These are phyloP conservation scores for Phyllopteryx taeniolatus DNA, from an alignment of 2,113 vertebrate genomes.

Conservation along the genomic window DNA sequence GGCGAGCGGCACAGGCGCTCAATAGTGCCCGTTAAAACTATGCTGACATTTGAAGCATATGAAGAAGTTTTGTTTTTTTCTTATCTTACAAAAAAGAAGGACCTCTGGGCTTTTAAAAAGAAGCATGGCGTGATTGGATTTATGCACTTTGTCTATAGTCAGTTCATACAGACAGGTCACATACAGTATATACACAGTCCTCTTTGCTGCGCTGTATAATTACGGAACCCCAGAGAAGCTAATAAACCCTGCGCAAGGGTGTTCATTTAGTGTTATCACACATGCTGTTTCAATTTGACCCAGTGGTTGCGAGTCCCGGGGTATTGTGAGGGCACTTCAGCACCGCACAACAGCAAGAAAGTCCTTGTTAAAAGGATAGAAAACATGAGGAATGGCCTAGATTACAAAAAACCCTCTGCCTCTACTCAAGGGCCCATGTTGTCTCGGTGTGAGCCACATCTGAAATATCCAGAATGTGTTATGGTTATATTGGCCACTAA, in stretches of 20 bases:
- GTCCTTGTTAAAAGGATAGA: conserved; percentile 25
- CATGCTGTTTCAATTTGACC: conserved; percentile 30
- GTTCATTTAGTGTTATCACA: conserved; percentile 12
- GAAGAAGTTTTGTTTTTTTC: not conserved
- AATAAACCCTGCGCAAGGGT: conserved; percentile 10
- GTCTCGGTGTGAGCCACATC: not conserved
- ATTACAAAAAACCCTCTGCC: not conserved
- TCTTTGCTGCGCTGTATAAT: conserved; percentile 13
- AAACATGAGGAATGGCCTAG: conserved; percentile 21
- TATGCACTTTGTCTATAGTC: not conserved
- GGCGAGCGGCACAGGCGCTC: conserved; percentile 1
- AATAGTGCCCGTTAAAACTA: conserved; percentile 21
- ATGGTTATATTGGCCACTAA: not conserved
- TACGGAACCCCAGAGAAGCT: conserved; percentile 11
- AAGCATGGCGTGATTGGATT: conserved; percentile 1
- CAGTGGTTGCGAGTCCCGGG: conserved; percentile 19
- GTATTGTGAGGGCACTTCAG: conserved; percentile 26
- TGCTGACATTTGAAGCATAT: conserved; percentile 13
- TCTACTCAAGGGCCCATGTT: not conserved
- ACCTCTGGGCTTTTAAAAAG: not conserved
- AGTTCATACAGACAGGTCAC: not conserved
- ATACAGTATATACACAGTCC: conserved; percentile 12
- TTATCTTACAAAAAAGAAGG: not conserved
- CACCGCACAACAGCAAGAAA: conserved; percentile 19
- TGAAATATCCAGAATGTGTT: not conserved